Base-by-base conservation (phyloP, 2,113 vertebrate genomes). In the Rhinogobius similis region DNA sequence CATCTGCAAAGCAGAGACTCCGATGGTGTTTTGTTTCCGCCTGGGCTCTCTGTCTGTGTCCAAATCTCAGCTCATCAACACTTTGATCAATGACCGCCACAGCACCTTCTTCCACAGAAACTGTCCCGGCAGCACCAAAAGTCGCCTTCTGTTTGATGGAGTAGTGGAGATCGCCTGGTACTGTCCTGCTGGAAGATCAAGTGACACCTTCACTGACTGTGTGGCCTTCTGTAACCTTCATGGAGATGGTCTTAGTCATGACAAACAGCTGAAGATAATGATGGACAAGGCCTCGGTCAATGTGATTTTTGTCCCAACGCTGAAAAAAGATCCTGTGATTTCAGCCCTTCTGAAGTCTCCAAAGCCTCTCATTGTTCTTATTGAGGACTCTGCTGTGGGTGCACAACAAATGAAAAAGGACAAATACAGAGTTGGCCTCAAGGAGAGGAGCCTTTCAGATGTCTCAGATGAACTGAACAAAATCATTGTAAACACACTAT, bases 21-120 rank as follows among this genome's bases (percentile, higher is more conserved):
- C 89, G 26, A 68, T 93, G 10, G 82, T 95, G 38, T 91, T 86
- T 70, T 93, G 94, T 77, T 71, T 93, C 44, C 86, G 92, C 39
- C 39, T 41, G 39, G 39, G 39, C 39, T 41, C 39, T 41, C 39
- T 41, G 39, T 41, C 39, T 41, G 39, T 13, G 39, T 41, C 39
- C 39, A 41, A 41, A 41, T 41, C 39, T 41, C 39, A 41, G 39
- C 39, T 36, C 66, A 83, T 95, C 48, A 95, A 91, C 41, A 62
- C 83, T 41, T 83, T 95, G 56, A 91, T 86, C 81, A 93, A 91
- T n/a, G 53, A 81, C 9, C 70, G 68, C 39, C 76, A 81, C 73
- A 67, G 3, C 56, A 81, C 75, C 27, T 94, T 94, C 85, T 93
- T 91, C 71, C 89, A 94, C 61, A 73, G 87, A 50, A 75, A 41